Base-by-base conservation (phyloP, 2,113 vertebrate genomes). In the Raja brachyura region DNA sequence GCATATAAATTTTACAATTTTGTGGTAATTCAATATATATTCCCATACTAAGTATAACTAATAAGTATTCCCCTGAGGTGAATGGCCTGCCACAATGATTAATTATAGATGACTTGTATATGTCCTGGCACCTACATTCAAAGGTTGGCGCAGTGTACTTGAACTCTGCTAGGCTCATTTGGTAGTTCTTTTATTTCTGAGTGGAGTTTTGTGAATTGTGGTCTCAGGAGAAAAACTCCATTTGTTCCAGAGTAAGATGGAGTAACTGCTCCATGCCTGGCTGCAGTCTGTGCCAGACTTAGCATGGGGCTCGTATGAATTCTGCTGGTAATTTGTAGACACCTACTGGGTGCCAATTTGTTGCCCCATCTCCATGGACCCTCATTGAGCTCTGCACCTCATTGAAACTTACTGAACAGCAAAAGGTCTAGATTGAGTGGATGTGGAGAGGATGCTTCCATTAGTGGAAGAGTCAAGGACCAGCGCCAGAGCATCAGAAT, bases 1-100 rank as follows among this genome's bases (percentile, higher is more conserved):
- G n/a, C 88, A 70, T 70, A 92, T 48, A 92, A 92, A 92, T 92
- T 22, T 92, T 48, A 48, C 66, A 92, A 74, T 73, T 92, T 92
- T 74, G 39, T 14, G 31, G 90, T 92, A 70, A 92, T 92, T 92
- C 68, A 92, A 92, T 92, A 92, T 92, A 31, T 39, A 54, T 92
- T 92, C 39, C 90, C 66, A 28, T 48, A 74, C 66, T 28, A 92
- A 74, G 54, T 73, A 54, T 25, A 73, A 73, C 68, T 92, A 73
- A 92, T 92, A 92, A 70, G 70, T 73, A 73, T 73, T 54, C 68
- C 33, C 68, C 73, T 39, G 90, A 92, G 33, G 70, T 73, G 33
- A 13, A 73, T 73, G 90, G 20, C 39, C 39, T 25, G 90, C 70
- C 70, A 92, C 0, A 4, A 54, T 92, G 90, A 92, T 54, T 70